Base-by-base conservation (phyloP, 2,888 invertebrate genomes). In the Cancer borealis region DNA sequence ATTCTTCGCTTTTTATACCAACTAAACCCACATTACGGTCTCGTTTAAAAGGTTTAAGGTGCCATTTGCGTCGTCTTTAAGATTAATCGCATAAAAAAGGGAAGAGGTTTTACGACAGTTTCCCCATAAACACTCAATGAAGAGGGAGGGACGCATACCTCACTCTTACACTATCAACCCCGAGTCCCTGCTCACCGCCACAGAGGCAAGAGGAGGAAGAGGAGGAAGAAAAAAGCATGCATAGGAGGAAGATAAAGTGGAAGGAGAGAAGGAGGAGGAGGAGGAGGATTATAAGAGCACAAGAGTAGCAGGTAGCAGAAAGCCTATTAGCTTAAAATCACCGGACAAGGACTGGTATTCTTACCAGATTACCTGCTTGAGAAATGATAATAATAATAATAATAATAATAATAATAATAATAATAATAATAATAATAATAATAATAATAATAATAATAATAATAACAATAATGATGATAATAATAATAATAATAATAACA, bases 141-240 rank as follows among this genome's bases (percentile, higher is more conserved):
- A 66, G 66, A 66, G n/a, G n/a, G 66, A 66, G n/a, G n/a, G 66
- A 66, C 66, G n/a, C 17, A 66, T 66, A n/a, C 66, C n/a, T n/a
- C n/a, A n/a, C n/a, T 21, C 66, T 66, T 66, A 17, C 66, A 21
- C 66, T 66, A 21, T 21, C n/a, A n/a, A 0, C 54, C 54, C 54
- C 54, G 66, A n/a, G 66, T 17, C n/a, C 66, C 6, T 3, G 66
- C 39, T 17, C 66, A n/a, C n/a, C 66, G 66, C 66, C n/a, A 21
- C 5, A 66, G 66, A 66, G n/a, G n/a, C 14, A 54, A 1, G 12
- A 54, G 8, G 54, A 54, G 54, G 54, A 54, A 54, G 8, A 8
- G 12, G 54, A 54, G 39, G 0, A 39, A 39, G 39, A 39, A 54
- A 54, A 39, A 39, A 39, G 39, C 39, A 39, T 39, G 39, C 39